These are phyloP conservation scores for Marisa cornuarietis DNA, from an alignment of 1,140 invertebrate genomes.

Conservation along the genomic window DNA sequence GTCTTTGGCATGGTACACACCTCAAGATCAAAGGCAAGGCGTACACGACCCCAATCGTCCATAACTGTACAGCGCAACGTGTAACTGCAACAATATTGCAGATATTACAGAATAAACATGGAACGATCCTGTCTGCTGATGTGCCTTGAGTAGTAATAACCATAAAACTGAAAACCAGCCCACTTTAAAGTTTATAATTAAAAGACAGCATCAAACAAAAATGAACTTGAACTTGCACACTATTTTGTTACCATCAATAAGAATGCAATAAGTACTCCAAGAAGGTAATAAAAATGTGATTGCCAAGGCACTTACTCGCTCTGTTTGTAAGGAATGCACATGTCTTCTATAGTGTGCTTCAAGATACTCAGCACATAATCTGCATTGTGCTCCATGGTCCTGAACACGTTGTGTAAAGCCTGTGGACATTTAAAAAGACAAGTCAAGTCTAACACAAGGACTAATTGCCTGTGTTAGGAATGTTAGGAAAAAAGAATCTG, in stretches of 20 bases:
- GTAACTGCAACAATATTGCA: constrained; percentile 68
- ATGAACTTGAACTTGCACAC: too few species aligned
- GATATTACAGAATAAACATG: not conserved
- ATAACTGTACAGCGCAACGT: constrained; percentile 72
- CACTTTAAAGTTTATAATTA: too few species aligned
- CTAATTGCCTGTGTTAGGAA: too few species aligned
- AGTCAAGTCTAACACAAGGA: too few species aligned
- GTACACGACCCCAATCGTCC: constrained; percentile 68
- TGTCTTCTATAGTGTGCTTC: constrained; percentile 72
- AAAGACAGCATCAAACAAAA: too few species aligned
- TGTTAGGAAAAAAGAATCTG: too few species aligned
- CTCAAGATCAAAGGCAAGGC: constrained; percentile 82
- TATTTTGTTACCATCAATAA: too few species aligned
- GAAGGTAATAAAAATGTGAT: too few species aligned
- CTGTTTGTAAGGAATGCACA: constrained; percentile 76
- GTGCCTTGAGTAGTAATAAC: too few species aligned
- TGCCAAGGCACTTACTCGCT: constrained; percentile 73
- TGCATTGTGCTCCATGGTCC: constrained; percentile 74
- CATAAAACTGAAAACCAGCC: too few species aligned
- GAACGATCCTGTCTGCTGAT: not conserved
- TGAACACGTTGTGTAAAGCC: constrained; percentile 80
- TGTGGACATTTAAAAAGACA: constrained; percentile 57
- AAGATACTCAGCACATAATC: constrained; percentile 75
- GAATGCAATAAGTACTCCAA: too few species aligned
- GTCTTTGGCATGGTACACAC: constrained; percentile 73